These are phyloP conservation scores for Drosophila pachea DNA, from an alignment of 1,140 invertebrate species.

Conservation along the genomic window DNA sequence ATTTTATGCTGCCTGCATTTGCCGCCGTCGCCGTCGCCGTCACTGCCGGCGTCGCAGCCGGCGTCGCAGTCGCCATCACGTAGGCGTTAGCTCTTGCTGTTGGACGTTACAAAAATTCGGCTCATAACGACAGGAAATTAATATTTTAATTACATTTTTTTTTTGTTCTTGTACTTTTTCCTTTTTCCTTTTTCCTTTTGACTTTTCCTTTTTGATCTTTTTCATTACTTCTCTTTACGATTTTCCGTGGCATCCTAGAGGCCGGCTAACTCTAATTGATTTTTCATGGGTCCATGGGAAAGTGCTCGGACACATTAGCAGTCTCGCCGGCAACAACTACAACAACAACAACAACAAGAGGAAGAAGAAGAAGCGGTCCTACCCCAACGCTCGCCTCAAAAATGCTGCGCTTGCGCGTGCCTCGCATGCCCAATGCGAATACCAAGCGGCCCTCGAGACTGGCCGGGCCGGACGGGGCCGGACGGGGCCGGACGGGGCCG, in stretches of 20 bases:
- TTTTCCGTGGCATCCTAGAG: not conserved
- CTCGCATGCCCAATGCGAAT: conserved; percentile 42
- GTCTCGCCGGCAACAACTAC: conserved; percentile 4
- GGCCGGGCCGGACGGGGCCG: not conserved
- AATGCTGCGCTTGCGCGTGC: conserved; percentile 59
- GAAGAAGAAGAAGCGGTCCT: conserved; percentile 14
- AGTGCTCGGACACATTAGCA: conserved; percentile 31
- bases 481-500: no score
- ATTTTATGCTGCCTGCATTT: conserved; percentile 30
- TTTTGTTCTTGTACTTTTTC: conserved; percentile 5
- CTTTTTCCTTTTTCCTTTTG: conserved; percentile 12
- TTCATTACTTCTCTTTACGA: conserved; percentile 23
- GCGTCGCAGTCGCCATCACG: conserved; percentile 2
- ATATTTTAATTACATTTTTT: conserved; percentile 63
- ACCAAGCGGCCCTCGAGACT: conserved; percentile 13
- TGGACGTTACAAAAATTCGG: conserved; percentile 26
- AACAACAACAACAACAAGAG: conserved; percentile 7
- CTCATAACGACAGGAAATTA: conserved; percentile 66
- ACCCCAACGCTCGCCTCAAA: conserved; percentile 40
- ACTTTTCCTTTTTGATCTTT: not conserved
- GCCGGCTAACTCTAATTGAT: conserved; percentile 54
- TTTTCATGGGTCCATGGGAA: conserved; percentile 58
- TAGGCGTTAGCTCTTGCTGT: conserved; percentile 51
- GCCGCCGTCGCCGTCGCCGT: conserved; percentile 1
- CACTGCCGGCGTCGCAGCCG: not conserved